Evolutionary conservation across 2,888 invertebrate genomes (phyloP).

Genomic region (Exephanes ischioxanthus): DNA sequence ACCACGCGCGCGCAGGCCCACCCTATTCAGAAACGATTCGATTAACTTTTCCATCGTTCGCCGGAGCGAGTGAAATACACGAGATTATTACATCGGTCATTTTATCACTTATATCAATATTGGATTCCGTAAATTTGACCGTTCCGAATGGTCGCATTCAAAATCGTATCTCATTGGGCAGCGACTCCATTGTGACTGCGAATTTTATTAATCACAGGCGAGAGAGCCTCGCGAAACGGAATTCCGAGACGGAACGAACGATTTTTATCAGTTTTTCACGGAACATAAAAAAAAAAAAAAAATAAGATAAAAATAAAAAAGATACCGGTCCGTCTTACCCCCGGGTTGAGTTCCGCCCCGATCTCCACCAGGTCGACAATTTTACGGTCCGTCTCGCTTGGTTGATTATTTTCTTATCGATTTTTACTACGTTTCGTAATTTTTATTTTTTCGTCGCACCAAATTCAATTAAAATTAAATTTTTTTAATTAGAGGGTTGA

Average conservation of each 20-base stretch:
- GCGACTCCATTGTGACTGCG: neutral
- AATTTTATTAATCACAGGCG: neutral
- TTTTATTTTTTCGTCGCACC: neutral
- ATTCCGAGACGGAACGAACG: neutral
- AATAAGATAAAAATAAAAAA: too few relatives aligned
- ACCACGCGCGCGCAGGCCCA: neutral
- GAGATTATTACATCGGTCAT: slow-evolving; percentile 22
- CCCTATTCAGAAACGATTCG: slow-evolving; percentile 34
- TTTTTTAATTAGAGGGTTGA: neutral
- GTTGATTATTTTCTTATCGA: neutral
- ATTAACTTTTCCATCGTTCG: slow-evolving; percentile 37
- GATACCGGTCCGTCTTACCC: too few relatives aligned
- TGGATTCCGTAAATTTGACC: neutral
- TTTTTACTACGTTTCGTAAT: neutral
- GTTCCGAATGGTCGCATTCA: neutral
- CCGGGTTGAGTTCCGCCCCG: neutral
- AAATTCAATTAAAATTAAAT: neutral
- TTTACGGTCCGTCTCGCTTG: neutral
- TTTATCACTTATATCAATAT: neutral
- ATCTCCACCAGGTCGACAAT: neutral
- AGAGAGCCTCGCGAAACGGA: neutral
- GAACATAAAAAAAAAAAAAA: too few relatives aligned
- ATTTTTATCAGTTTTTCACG: neutral
- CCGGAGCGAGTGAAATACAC: neutral
- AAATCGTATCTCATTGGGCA: neutral